Evolutionary conservation across 2,113 vertebrate genomes (phyloP).

Genomic region (Dicaeum eximium): DNA sequence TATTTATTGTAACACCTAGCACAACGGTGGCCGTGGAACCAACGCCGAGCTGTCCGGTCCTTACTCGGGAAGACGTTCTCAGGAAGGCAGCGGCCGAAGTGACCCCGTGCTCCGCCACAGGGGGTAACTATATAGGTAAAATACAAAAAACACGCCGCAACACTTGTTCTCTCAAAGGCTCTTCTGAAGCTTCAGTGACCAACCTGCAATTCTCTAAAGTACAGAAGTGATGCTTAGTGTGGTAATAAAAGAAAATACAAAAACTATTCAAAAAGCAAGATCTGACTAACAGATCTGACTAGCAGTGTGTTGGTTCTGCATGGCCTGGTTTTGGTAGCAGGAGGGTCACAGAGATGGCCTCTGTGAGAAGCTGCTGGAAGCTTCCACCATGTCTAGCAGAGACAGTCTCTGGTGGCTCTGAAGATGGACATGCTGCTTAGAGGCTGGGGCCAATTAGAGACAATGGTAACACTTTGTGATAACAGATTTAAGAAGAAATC

Average conservation of each 20-base stretch:
- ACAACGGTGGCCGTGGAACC: no score
- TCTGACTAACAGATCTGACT: no score
- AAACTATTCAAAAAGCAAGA: background rate
- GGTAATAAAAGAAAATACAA: background rate
- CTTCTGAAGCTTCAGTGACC: background rate
- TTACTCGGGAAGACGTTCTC: no score
- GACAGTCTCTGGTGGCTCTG: background rate
- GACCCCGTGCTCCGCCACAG: no score
- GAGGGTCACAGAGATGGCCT: no score
- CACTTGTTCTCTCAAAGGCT: background rate
- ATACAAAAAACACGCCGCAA: no score
- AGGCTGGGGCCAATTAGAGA: background rate
- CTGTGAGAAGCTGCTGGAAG: background rate
- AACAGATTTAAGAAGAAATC: background rate
- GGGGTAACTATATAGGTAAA: no score
- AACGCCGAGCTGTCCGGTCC: no score
- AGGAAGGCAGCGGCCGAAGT: no score
- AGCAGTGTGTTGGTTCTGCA: background rate
- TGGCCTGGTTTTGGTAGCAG: background rate
- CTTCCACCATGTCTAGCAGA: background rate
- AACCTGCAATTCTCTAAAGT: background rate
- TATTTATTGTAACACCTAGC: no score
- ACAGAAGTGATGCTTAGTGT: background rate
- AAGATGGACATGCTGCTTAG: background rate
- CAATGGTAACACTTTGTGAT: background rate